These are phyloP conservation scores for Eupeodes corollae DNA, from an alignment of 1,140 invertebrate species.

Conservation along the genomic window DNA sequence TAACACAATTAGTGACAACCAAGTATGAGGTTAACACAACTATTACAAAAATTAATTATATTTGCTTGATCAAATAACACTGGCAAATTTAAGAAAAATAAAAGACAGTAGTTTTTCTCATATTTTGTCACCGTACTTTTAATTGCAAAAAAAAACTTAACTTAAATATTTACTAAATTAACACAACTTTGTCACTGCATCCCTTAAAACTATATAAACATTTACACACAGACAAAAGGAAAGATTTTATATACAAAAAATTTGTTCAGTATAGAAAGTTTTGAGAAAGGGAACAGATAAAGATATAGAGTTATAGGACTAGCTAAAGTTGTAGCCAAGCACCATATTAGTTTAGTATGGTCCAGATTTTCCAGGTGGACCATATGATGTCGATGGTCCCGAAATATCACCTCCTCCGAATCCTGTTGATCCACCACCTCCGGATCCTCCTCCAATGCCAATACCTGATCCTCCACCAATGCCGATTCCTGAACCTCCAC, in stretches of 20 bases:
- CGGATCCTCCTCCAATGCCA: constrained; percentile 21
- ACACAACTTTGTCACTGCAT: too few species aligned
- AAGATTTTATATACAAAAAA: background rate
- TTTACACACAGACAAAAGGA: background rate
- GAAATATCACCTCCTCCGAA: constrained; percentile 32
- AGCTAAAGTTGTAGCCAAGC: background rate
- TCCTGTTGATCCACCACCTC: constrained; percentile 21
- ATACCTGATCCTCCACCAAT: constrained; percentile 30
- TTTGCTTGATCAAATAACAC: too few species aligned
- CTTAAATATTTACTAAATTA: background rate
- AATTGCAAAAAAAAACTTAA: background rate
- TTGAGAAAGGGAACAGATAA: background rate
- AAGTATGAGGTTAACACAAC: too few species aligned
- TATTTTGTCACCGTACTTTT: background rate
- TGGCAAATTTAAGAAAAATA: background rate
- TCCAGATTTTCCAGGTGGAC: constrained; percentile 45
- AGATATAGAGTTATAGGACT: background rate
- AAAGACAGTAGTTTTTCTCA: background rate
- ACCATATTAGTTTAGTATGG: constrained; percentile 24
- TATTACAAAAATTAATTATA: too few species aligned
- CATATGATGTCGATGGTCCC: constrained; percentile 48
- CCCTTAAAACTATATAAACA: too few species aligned
- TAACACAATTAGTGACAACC: too few species aligned
- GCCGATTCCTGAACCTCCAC: constrained; percentile 18
- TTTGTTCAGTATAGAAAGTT: background rate